Evolutionary conservation across 1,140 invertebrate species (phyloP), one percentile per base, ranked within the genome.

Genomic region (Campoletis sonorensis): DNA sequence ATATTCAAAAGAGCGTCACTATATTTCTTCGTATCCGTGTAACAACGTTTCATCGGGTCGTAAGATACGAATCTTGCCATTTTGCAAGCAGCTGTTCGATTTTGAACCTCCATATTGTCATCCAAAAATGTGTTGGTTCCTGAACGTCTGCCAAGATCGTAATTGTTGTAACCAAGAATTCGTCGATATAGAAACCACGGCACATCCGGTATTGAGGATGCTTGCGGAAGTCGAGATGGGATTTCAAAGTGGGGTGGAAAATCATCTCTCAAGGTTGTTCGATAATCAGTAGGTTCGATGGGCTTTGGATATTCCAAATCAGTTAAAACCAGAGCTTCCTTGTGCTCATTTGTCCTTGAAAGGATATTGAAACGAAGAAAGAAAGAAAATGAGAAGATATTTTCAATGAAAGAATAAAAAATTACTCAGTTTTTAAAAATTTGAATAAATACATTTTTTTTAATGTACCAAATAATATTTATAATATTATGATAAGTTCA

Each of bases 171-270:
- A 13, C 86, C 84, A 16, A 87, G 58, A 10, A 85, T 87, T 10
- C 86, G 82, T 23, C 87, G 82, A 80, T 87, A 85, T 16, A 87
- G 30, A 1, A 86, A 49, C 86, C 85, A 87, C 0, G 86, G 84
- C 30, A 80, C 71, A 10, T 85, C 79, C 2, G 81, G 76, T 26
- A 68, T 33, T 4, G 79, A 68, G 15, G 84, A 45, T 27, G 45
- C 49, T 11, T 79, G 77, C 5, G 73, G 33, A 23, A 82, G 23
- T 71, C 33, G 79, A 10, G 79, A 10, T 15, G 75, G 40, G 49
- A 78, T 87, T 7, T 61, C 45, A 10, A 83, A 70, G 45, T 80
- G 82, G 10, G 33, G 73, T 51, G 81, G 80, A 51, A 82, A 87
- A 79, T 88, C 83, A 26, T 45, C 58, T 30, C 81, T 75, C n/a